phyloP scores from a whole-genome alignment of 1,140 invertebrate genomes.

The Hyles vespertilio region DNA sequence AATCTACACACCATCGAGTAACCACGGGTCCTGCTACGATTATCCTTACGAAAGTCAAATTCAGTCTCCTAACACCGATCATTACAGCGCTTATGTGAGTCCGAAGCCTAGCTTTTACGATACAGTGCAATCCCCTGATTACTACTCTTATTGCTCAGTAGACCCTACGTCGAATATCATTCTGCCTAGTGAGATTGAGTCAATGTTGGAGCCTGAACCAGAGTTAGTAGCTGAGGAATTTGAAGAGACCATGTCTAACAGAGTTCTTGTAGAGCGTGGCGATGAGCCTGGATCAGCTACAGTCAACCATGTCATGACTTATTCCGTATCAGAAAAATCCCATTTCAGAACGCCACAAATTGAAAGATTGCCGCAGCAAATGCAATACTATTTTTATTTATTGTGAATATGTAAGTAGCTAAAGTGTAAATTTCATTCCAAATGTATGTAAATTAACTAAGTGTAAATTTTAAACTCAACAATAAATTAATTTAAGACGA shows the following conservation, averaged over 20 bases:
- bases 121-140: constrained; percentile 36
- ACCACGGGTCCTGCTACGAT: constrained; percentile 32
- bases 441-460: no score
- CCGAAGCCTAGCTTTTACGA: constrained; percentile 51
- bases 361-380: constrained; percentile 59
- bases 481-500: no score
- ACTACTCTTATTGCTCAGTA: constrained; percentile 42
- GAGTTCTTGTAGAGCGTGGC: constrained; percentile 45
- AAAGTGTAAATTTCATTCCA: no score
- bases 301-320: constrained; percentile 62
- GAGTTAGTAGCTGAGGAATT: constrained; percentile 56
- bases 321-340: constrained; percentile 56
- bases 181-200: constrained; percentile 29
- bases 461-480: no score
- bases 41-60: constrained; percentile 45
- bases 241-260: constrained; percentile 60
- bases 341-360: constrained; percentile 57
- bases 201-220: constrained; percentile 33
- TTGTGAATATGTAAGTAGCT: constrained; percentile 29
- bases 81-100: constrained; percentile 29
- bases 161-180: constrained; percentile 31
- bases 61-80: constrained; percentile 24
- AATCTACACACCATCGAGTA: constrained; percentile 9
- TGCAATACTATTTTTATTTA: constrained; percentile 65
- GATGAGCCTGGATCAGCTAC: constrained; percentile 49